Base-by-base conservation (phyloP, 2,113 vertebrate species). In the Calyptommatus sinebrachiatus region DNA sequence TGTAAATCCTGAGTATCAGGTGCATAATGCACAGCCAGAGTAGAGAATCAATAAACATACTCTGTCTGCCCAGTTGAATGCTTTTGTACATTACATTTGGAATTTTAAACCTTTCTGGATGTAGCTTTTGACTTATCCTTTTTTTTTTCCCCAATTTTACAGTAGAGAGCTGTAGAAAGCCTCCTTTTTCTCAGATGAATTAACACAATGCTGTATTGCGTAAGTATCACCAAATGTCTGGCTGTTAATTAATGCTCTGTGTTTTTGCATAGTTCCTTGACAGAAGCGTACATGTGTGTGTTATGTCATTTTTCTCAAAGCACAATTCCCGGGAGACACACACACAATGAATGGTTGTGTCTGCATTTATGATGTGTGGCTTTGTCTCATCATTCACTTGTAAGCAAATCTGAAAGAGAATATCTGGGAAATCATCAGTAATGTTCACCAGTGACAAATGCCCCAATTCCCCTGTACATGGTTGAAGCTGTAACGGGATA, bases 401-500 rank as follows among this genome's bases (percentile, higher is more conserved):
- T 12, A 68, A 31, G 21, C 35, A 73, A 78, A 78, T 41, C 22
- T 78, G 53, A 83, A 68, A 70, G 8, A 11, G 8, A 48, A 7
- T 76, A 45, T 77, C 63, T 67, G 71, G 76, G 14, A 41, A 45
- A 28, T 2, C 31, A 50, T 66, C 24, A n/a, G 41, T 67, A 48
- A 26, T 50, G 53, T 46, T 1, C 0, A 0, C 69, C 53, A 62
- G 16, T 16, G 45, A 73, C 0, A 22, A 77, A 11, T 61, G 24
- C 1, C 0, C 11, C 9, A 26, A 9, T 77, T 76, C 29, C 68
- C 35, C 62, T 5, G 68, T 8, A 35, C 0, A 0, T 1, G 4
- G 0, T 21, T 65, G 73, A 78, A 81, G 75, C 71, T 60, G 9
- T 48, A 9, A 28, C 11, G 62, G 35, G 53, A 61, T 53, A 62